A percentile compares a stretch with the other conserved stretches of the same genome.
These are phyloP conservation scores for Pelecanoides urinatrix DNA, from an alignment of 2,113 vertebrate species.

Conservation along the genomic window DNA sequence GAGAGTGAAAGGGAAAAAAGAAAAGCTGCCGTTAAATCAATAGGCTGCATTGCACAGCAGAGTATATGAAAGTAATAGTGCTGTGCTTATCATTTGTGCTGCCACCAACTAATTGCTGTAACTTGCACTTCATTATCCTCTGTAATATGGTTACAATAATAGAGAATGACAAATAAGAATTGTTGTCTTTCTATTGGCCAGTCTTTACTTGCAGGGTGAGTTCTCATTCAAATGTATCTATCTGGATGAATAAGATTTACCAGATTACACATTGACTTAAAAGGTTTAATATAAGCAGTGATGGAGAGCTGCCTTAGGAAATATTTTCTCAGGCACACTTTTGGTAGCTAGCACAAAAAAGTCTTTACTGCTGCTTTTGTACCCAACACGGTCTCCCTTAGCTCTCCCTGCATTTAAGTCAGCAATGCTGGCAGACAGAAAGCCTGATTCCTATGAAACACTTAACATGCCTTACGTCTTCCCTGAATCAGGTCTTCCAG, in stretches of 20 bases:
- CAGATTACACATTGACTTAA: conserved; percentile 16
- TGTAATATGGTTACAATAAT: conserved; percentile 37
- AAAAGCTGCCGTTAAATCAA: conserved; percentile 32
- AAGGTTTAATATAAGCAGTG: background rate
- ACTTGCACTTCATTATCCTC: conserved; percentile 53
- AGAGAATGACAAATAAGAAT: conserved; percentile 39
- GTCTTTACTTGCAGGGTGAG: background rate
- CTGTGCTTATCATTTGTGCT: conserved; percentile 35
- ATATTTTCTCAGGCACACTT: conserved; percentile 24
- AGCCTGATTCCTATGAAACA: background rate
- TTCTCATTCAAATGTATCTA: background rate
- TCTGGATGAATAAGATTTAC: background rate
- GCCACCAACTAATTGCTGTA: conserved; percentile 58
- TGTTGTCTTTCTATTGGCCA: background rate
- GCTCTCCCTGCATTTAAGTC: background rate
- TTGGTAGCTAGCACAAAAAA: conserved; percentile 35
- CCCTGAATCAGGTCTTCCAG: conserved; percentile 10
- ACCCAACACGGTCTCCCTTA: background rate
- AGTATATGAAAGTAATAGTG: background rate
- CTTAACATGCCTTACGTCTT: background rate
- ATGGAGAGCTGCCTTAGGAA: conserved; percentile 33
- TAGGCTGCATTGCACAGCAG: conserved; percentile 46
- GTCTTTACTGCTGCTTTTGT: conserved; percentile 16
- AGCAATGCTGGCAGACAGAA: background rate
- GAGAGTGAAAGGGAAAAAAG: conserved; percentile 19